Evolutionary conservation across 2,113 vertebrate genomes (phyloP), one percentile per base, ranked within the genome.

Genomic region (Ranitomeya imitator): DNA sequence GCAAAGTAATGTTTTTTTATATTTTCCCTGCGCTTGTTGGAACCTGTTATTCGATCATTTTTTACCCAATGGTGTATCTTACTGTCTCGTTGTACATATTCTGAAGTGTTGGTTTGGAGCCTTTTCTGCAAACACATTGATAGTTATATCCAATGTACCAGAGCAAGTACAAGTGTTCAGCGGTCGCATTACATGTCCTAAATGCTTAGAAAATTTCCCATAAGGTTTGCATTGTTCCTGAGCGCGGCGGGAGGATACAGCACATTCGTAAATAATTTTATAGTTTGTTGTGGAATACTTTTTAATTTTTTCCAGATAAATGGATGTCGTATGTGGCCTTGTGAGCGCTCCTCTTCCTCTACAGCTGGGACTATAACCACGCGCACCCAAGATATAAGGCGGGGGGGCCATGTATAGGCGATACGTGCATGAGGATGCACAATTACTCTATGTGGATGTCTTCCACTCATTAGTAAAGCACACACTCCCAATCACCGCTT

Each of bases 211-310:
- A 45, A 15, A 45, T 74, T 74, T 74, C 31, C 31, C 71, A 74
- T 74, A 9, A 74, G 71, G 31, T 74, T 45, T 21, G 7, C 73
- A 76, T 76, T 76, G 73, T 52, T 21, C 51, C 37, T 76, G 6
- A 26, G 67, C 71, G 37, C 71, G 18, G 71, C 31, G 9, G 71
- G 31, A 74, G 73, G 11, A 76, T 76, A 76, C 7, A 76, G 37
- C 37, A 76, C 73, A 76, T 76, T 76, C 51, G 73, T 21, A 51
- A 76, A 76, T 18, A 51, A 76, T 76, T 19, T 76, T 76, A 52
- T 45, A 76, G 73, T 52, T 45, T 76, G 37, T 52, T 52, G 19
- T 76, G 45, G 37, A 76, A 76, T 52, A 52, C 26, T 6, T 10
- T 21, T 45, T 76, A 21, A 76, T 76, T 76, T 76, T 21, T 76